phyloP scores from a whole-genome alignment of 92 coral and sea anemone species.

The Isaurus tuberculatus region DNA sequence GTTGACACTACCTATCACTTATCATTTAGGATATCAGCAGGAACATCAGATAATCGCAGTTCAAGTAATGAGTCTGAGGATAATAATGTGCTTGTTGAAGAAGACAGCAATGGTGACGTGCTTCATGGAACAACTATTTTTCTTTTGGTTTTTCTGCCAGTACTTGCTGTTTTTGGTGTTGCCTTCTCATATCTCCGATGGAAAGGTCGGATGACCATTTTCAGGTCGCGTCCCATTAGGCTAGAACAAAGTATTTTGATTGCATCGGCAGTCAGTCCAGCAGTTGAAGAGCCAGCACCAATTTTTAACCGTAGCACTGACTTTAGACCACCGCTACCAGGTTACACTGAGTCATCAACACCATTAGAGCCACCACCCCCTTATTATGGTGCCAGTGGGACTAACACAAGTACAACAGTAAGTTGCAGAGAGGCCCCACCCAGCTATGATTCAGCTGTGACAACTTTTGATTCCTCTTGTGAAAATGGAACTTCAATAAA shows the following conservation, averaged over 20 bases:
- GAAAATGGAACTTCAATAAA: not conserved
- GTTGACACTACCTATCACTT: too few relatives aligned
- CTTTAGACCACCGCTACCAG: slow-evolving; percentile 20
- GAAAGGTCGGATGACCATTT: slow-evolving; percentile 26
- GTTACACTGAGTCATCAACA: slow-evolving; percentile 17
- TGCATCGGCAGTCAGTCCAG: slow-evolving; percentile 21
- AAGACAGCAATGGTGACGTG: not conserved
- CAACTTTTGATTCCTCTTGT: not conserved
- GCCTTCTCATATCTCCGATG: slow-evolving; percentile 21
- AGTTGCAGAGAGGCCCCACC: not conserved
- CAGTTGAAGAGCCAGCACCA: slow-evolving; percentile 23
- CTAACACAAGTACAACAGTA: not conserved
- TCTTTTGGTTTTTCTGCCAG: slow-evolving; percentile 40
- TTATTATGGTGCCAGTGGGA: not conserved
- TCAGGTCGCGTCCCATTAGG: not conserved
- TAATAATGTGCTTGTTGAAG: not conserved
- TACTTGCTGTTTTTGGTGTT: slow-evolving; percentile 26
- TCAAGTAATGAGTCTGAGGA: not conserved
- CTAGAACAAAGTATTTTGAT: slow-evolving; percentile 1
- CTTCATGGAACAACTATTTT: slow-evolving; percentile 15
- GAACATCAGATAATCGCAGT: not conserved
- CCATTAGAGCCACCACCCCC: slow-evolving; percentile 46
- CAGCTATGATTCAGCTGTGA: slow-evolving; percentile 3
- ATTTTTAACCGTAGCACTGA: not conserved
- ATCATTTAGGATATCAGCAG: not conserved